Conservation (phyloP, 2,113 vertebrate species). For the Catharus bicknelli region DNA sequence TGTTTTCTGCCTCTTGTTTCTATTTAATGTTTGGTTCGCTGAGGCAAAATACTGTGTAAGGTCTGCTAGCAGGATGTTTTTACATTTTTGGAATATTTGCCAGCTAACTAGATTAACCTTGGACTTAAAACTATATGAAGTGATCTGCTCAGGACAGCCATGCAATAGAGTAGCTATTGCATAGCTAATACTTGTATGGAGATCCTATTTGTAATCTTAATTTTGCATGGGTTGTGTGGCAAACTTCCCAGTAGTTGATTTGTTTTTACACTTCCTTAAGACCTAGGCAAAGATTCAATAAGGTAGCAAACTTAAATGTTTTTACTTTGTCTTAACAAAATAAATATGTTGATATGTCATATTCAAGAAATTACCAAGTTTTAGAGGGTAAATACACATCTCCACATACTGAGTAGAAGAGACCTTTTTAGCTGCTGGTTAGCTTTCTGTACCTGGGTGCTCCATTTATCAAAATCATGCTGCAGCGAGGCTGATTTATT, state of each 20-base stretch:
- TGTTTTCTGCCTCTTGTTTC: not conserved
- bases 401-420: not conserved
- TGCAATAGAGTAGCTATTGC: not conserved
- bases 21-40: not conserved
- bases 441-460: not conserved
- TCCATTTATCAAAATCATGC: accelerated
- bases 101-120: not conserved
- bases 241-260: not conserved
- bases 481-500: not conserved
- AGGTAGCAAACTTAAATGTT: not conserved
- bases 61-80: not conserved
- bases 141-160: not conserved
- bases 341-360: not conserved
- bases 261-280: not conserved
- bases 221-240: not conserved
- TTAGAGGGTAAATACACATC: not conserved
- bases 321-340: not conserved
- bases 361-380: not conserved
- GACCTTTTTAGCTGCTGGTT: not conserved
- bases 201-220: not conserved
- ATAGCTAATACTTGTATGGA: not conserved
- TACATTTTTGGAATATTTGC: not conserved
- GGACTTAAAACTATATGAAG: not conserved
- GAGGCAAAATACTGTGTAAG: not conserved
- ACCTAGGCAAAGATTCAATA: not conserved